Conservation (phyloP, 2,797 vertebrate species). For the Margarornis squamiger region DNA sequence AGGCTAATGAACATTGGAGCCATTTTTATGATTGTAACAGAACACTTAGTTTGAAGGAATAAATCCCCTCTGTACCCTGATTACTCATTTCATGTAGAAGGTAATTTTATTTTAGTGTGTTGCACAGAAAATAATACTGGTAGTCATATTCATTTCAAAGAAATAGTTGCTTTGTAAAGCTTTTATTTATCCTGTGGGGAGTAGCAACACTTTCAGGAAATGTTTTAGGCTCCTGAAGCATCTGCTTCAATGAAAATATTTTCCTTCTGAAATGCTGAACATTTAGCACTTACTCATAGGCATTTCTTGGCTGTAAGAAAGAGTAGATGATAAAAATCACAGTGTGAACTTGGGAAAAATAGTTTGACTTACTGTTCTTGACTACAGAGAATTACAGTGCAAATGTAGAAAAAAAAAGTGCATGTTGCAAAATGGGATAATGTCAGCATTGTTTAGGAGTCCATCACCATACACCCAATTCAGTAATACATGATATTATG, state of each 20-base stretch:
- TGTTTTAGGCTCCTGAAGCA: neutral
- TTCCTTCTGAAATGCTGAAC: neutral
- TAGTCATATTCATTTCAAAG: neutral
- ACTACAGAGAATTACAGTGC: neutral
- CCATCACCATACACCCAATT: neutral
- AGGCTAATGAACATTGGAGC: neutral
- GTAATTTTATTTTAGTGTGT: neutral
- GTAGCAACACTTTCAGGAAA: neutral
- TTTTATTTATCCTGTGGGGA: neutral
- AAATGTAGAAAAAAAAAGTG: neutral
- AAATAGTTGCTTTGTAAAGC: neutral
- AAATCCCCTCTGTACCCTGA: neutral
- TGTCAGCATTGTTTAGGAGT: neutral
- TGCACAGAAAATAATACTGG: neutral
- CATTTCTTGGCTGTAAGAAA: neutral
- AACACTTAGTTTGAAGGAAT: neutral
- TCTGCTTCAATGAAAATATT: constrained; percentile 46
- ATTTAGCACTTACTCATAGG: constrained; percentile 8
- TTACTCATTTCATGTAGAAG: neutral
- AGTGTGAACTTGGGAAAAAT: neutral
- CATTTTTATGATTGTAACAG: neutral
- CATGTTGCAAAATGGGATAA: neutral
- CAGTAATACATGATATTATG: neutral
- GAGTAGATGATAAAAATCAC: neutral
- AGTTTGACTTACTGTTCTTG: neutral